Evolutionary conservation across 1,140 invertebrate species (phyloP), one percentile per base, ranked within the genome.

Genomic region (Lysiphlebus fabarum): DNA sequence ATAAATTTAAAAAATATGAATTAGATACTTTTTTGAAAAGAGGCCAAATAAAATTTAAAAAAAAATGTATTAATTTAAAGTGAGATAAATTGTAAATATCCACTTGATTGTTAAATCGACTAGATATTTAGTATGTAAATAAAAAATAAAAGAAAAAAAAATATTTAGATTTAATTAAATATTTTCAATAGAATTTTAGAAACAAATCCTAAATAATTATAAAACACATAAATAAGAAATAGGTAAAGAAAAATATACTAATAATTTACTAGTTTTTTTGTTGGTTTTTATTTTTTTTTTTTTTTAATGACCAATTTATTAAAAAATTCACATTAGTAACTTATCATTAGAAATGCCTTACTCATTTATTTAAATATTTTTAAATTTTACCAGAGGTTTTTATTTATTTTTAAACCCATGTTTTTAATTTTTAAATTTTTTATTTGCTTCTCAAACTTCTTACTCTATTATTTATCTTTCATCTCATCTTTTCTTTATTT

Each of bases 271-370:
- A 0, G 0, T 26, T 26, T 26, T 26, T 26, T 26, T 26, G 17
- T 26, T 26, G 17, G 17, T 26, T 26, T 26, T 26, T 2, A 26
- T 26, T 26, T 26, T 26, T 26, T n/a, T n/a, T 44, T 55, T 54
- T 67, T 65, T 66, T 68, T 62, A 49, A 68, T 65, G 68, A 75
- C 65, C 68, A 65, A 72, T 77, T 75, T 77, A 75, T 77, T 76
- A 76, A 75, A 76, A 75, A 76, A 74, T 73, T 73, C 72, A 74
- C 72, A 74, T 69, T 75, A 74, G 67, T 69, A 75, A 73, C 72
- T 71, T 72, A 71, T 74, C 59, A 69, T 74, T 73, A 75, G 74
- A 78, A 77, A 75, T 74, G 67, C 69, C 74, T 77, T 75, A 77
- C 53, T 68, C 69, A 63, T 65, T 70, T 73, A 73, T 73, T 26